Base-by-base conservation (phyloP, 1,140 invertebrate species). In the Sarcophaga bullata region DNA sequence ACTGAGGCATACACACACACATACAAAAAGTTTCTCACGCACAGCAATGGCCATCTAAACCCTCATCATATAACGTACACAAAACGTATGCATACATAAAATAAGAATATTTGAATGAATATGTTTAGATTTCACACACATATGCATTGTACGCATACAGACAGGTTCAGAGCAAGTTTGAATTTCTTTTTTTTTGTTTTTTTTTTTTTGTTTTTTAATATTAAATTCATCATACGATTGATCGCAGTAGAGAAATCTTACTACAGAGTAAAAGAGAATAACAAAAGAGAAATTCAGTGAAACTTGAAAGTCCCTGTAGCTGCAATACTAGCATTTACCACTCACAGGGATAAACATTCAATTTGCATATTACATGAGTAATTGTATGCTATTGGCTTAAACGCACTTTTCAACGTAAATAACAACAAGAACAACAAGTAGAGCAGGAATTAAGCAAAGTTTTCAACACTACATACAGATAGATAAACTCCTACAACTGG, bases 341-440 rank as follows among this genome's bases (percentile, higher is more conserved):
- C 75, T 78, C 48, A 10, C 48, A 10, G 11, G 83, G 72, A 82
- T 85, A 87, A 87, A 86, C 85, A 85, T 85, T 84, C 83, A 86
- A 88, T 88, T 88, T 88, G 87, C 87, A 88, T 88, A 87, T 88
- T 87, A 88, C 87, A 88, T 88, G 86, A 88, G 87, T 37, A 37
- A 37, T 37, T 37, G 25, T 85, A 73, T 80, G 81, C 80, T n/a
- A 73, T 82, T 80, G 62, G 83, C 84, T 82, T 84, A 80, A 80
- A 82, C 50, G 76, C 46, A 76, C 54, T 81, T 72, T 84, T 82
- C 73, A 81, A 83, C 84, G 46, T 83, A 83, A 82, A 83, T 49
- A 78, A 83, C n/a, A 72, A 83, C 76, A 82, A n/a, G 8, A 80
- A 46, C 47, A 47, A 50, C 25, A 37, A 52, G 37, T 46, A 73